Conservation (phyloP, 2,888 invertebrate genomes). For the Pseudococcus jackbeardsleyi region DNA sequence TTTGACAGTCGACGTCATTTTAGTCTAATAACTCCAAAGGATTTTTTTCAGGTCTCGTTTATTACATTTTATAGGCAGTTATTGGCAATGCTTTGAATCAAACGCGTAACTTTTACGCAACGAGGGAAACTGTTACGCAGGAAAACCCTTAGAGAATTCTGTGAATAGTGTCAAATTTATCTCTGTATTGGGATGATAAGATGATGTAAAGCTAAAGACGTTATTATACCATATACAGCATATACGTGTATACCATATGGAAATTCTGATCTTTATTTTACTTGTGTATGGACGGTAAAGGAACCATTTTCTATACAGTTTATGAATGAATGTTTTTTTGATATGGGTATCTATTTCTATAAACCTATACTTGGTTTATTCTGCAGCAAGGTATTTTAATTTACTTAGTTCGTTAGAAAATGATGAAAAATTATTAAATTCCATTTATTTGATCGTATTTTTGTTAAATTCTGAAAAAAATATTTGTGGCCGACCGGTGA, state of each 20-base stretch:
- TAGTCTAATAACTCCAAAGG: background rate
- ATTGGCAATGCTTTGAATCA: background rate
- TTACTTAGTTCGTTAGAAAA: too few relatives aligned
- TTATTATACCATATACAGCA: background rate
- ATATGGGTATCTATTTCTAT: background rate
- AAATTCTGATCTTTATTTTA: background rate
- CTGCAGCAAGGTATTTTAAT: too few relatives aligned
- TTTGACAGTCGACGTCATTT: background rate
- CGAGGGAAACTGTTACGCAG: background rate
- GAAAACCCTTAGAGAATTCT: background rate
- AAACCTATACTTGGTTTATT: background rate
- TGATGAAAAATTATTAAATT: too few relatives aligned
- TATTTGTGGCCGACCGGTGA: background rate
- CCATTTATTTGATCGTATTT: too few relatives aligned
- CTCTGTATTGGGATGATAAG: conserved; percentile 9
- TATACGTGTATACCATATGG: background rate
- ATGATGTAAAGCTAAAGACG: background rate
- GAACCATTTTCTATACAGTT: background rate
- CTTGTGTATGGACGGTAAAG: background rate
- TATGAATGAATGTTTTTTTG: background rate
- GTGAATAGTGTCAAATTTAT: background rate
- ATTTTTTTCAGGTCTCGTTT: background rate
- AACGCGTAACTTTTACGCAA: background rate
- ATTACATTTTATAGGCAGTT: background rate
- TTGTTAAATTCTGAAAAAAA: background rate